Conservation (phyloP, 1,140 invertebrate species). For the Drosophila lowei region DNA sequence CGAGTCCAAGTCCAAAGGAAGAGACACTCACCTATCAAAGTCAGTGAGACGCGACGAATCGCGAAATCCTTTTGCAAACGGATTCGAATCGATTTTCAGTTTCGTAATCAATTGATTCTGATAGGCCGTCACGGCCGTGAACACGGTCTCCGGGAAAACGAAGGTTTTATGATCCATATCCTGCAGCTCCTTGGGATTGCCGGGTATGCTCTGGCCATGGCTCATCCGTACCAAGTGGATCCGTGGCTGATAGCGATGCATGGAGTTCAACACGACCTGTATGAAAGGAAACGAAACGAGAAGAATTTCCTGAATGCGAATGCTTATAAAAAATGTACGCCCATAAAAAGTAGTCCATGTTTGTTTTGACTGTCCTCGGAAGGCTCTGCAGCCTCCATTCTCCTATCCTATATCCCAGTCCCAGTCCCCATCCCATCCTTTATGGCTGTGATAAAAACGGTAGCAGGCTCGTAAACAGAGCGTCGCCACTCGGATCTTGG, state of each 20-base stretch:
- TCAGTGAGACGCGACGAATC: constrained; percentile 97
- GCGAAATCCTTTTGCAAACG: constrained; percentile 97
- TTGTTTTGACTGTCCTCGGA: constrained; percentile 72
- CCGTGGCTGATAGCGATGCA: constrained; percentile 99
- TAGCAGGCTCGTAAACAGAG: constrained; percentile 66
- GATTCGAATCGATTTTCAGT: constrained; percentile 98
- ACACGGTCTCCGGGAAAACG: constrained; percentile 98
- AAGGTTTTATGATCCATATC: constrained; percentile 95
- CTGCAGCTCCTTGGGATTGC: constrained; percentile 91
- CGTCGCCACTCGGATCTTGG: constrained; percentile 40
- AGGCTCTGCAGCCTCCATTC: background rate
- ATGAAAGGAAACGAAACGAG: constrained; percentile 33
- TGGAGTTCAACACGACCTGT: constrained; percentile 98
- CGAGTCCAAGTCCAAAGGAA: too few relatives aligned
- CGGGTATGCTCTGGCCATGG: constrained; percentile 88
- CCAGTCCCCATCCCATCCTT: constrained; percentile 53
- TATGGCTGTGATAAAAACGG: constrained; percentile 76
- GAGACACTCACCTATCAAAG: constrained; percentile 88
- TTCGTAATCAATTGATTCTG: constrained; percentile 99
- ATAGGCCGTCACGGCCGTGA: constrained; percentile 99
- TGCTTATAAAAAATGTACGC: constrained; percentile 74
- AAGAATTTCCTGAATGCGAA: constrained; percentile 22
- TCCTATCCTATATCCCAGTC: constrained; percentile 1
- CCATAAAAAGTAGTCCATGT: constrained; percentile 77
- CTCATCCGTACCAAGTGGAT: constrained; percentile 93